A percentile compares a stretch with the other conserved stretches of the same genome.
Evolutionary conservation across 2,888 invertebrate genomes (phyloP).

Genomic region (Phyto melanocephala): DNA sequence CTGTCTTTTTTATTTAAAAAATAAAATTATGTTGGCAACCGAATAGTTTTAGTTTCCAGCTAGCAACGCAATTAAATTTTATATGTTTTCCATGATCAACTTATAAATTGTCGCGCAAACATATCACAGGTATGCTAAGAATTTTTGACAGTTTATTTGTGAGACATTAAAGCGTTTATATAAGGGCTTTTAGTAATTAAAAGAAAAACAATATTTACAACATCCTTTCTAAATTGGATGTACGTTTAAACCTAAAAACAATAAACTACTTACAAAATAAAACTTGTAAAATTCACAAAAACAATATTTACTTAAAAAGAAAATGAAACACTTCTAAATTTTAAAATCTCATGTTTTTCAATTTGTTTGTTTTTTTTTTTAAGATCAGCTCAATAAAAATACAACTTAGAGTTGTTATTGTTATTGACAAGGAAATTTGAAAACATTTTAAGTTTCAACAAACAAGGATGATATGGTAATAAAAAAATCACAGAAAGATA

Average conservation of each 20-base stretch:
- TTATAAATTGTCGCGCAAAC: too few species aligned
- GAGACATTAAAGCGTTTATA: too few species aligned
- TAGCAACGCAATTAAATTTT: too few species aligned
- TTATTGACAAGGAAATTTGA: constrained; percentile 30
- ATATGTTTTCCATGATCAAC: too few species aligned
- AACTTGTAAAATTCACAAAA: constrained; percentile 39
- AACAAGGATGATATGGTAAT: constrained; percentile 32
- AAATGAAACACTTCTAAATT: background rate
- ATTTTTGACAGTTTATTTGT: too few species aligned
- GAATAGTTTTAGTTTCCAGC: too few species aligned
- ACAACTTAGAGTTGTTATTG: background rate
- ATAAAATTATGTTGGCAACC: too few species aligned
- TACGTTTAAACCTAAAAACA: constrained; percentile 48
- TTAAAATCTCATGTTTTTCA: constrained; percentile 50
- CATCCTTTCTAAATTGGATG: constrained; percentile 45
- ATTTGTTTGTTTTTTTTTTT: background rate
- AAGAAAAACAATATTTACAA: constrained; percentile 23
- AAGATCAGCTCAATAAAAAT: background rate
- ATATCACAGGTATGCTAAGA: too few species aligned
- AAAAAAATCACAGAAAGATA: constrained; percentile 57
- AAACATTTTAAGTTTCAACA: constrained; percentile 43
- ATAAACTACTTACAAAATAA: constrained; percentile 47
- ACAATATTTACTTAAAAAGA: background rate
- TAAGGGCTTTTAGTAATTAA: too few species aligned
- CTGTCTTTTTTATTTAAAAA: too few species aligned